phyloP scores from a whole-genome alignment of 2,888 invertebrate species.

The Podabrus alpinus region DNA sequence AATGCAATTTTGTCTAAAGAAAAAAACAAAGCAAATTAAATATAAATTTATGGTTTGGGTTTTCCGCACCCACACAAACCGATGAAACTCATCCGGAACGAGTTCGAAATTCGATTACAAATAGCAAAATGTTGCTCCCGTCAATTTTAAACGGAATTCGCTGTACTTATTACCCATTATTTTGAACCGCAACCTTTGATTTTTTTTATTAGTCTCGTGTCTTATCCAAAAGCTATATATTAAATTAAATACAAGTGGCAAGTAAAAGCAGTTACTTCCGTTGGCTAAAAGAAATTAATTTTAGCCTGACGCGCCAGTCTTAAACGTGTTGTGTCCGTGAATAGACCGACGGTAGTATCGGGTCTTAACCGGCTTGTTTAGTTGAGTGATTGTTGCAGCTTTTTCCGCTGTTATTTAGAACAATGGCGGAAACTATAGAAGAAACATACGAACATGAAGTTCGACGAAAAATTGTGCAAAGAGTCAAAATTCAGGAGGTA shows the following conservation, averaged over 20 bases:
- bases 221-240: not conserved
- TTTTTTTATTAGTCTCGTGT: not conserved
- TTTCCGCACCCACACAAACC: not conserved
- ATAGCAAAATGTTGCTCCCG: too few species aligned
- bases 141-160: not conserved
- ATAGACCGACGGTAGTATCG: slow-evolving; percentile 38
- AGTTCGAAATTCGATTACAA: not conserved
- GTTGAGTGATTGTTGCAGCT: slow-evolving; percentile 34
- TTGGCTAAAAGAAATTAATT: slow-evolving; percentile 39
- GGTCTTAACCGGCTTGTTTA: slow-evolving; percentile 24
- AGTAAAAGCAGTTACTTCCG: slow-evolving; percentile 29
- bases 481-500: slow-evolving; percentile 75
- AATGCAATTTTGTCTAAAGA: not conserved
- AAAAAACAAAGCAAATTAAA: not conserved
- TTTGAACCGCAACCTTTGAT: not conserved
- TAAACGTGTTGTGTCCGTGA: slow-evolving; percentile 47
- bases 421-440: slow-evolving; percentile 71
- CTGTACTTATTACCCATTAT: not conserved
- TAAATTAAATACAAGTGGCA: slow-evolving; percentile 15
- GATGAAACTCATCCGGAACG: not conserved
- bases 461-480: slow-evolving; percentile 71
- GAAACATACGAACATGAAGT: slow-evolving; percentile 72
- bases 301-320: slow-evolving; percentile 48
- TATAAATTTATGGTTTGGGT: not conserved
- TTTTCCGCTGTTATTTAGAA: slow-evolving; percentile 27